These are phyloP conservation scores for Sinonovacula constricta DNA, from an alignment of 1,140 invertebrate genomes.

Conservation along the genomic window DNA sequence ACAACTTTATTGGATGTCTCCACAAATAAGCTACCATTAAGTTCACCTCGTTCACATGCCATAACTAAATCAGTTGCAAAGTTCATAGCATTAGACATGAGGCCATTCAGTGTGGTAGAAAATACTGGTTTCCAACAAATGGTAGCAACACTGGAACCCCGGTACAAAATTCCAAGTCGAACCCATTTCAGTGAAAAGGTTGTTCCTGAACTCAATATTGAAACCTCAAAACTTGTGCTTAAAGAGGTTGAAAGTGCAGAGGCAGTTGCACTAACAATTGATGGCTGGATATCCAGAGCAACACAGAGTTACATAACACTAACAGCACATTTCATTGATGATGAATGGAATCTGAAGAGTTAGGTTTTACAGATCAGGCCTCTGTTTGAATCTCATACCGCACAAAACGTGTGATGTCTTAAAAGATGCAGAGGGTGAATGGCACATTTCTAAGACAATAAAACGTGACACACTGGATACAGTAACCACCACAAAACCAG, in stretches of 20 bases:
- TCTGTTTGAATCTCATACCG: background rate
- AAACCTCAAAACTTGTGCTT: slow-evolving; percentile 28
- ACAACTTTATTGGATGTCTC: background rate
- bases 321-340: slow-evolving; percentile 61
- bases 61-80: slow-evolving; percentile 30
- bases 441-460: slow-evolving; percentile 6
- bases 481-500: background rate
- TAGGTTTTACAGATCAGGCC: slow-evolving; percentile 16
- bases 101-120: slow-evolving; percentile 61
- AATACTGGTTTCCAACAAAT: slow-evolving; percentile 57
- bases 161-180: slow-evolving; percentile 52
- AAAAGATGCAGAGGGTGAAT: slow-evolving; percentile 15
- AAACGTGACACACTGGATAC: too few species aligned
- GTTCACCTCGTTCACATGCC: background rate
- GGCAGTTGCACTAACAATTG: slow-evolving; percentile 54
- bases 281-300: slow-evolving; percentile 60
- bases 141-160: slow-evolving; percentile 50
- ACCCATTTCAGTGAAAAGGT: slow-evolving; percentile 55
- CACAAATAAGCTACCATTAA: slow-evolving; percentile 16
- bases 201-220: slow-evolving; percentile 54
- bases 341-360: slow-evolving; percentile 53
- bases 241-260: slow-evolving; percentile 19
- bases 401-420: slow-evolving; percentile 1
- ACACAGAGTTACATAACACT: slow-evolving; percentile 61
- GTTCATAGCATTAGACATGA: slow-evolving; percentile 60